Evolutionary conservation across 2,888 invertebrate species (phyloP).

Genomic region (Lycia hirtaria): DNA sequence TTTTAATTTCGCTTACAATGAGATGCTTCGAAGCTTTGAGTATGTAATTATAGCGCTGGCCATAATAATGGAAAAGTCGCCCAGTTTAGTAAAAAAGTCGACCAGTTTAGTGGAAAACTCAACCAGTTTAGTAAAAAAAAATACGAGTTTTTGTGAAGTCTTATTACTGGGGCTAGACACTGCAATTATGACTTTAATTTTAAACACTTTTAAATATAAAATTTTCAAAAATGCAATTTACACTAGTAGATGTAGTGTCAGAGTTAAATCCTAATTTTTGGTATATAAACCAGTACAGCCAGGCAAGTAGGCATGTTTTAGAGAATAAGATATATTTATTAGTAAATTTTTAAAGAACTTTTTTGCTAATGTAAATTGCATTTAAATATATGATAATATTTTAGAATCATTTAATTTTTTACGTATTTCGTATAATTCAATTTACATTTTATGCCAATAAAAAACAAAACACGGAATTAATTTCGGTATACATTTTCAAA

Average conservation of each 20-base stretch:
- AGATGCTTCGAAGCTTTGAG: slow-evolving; percentile 30
- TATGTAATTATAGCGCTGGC: slow-evolving; percentile 14
- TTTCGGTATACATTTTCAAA: too few relatives aligned
- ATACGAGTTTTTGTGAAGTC: neutral
- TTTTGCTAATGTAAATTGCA: neutral
- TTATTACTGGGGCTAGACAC: slow-evolving; percentile 6
- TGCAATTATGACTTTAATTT: slow-evolving; percentile 17
- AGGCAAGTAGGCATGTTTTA: too few relatives aligned
- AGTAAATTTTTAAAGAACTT: too few relatives aligned
- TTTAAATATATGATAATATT: neutral
- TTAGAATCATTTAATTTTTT: neutral
- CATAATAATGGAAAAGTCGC: slow-evolving; percentile 1
- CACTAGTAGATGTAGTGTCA: too few relatives aligned
- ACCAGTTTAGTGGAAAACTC: too few relatives aligned
- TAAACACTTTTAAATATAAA: slow-evolving; percentile 18
- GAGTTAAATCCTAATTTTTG: too few relatives aligned
- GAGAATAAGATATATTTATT: too few relatives aligned
- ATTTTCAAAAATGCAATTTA: neutral
- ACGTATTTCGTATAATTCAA: slow-evolving; percentile 10
- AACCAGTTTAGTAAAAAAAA: too few relatives aligned
- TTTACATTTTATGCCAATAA: too few relatives aligned
- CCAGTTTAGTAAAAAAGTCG: too few relatives aligned
- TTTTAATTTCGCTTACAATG: slow-evolving; percentile 24
- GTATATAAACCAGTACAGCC: too few relatives aligned
- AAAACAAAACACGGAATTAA: too few relatives aligned